Evolutionary conservation across 2,888 invertebrate species (phyloP).

Genomic region (Epinotia bilunana): DNA sequence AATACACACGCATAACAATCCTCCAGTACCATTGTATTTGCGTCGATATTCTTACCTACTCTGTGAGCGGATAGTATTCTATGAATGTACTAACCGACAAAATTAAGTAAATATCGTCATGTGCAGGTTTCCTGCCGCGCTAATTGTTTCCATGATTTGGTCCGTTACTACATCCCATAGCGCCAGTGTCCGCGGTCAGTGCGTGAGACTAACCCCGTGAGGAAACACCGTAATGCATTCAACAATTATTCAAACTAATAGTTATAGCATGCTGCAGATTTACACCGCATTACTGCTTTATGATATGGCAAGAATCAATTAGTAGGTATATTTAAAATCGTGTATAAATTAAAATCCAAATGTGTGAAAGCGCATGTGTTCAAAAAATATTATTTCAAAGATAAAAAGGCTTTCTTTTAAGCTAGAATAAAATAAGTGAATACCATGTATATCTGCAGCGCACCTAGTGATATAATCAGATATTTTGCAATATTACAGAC

Average conservation of each 20-base stretch:
- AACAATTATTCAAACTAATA: constrained; percentile 42
- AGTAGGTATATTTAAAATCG: constrained; percentile 1
- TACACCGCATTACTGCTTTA: background rate
- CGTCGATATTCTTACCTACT: constrained; percentile 18
- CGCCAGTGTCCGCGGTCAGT: constrained; percentile 27
- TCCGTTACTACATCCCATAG: background rate
- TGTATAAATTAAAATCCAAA: background rate
- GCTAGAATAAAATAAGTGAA: background rate
- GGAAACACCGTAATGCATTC: constrained; percentile 31
- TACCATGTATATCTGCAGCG: constrained; percentile 12
- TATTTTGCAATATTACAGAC: constrained; percentile 43
- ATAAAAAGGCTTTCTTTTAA: background rate
- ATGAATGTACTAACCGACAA: constrained; percentile 2
- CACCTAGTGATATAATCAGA: constrained; percentile 27
- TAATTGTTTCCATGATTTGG: background rate
- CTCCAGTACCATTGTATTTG: background rate
- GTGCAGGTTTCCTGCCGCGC: background rate
- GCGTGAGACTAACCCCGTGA: constrained; percentile 25
- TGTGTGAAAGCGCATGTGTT: background rate
- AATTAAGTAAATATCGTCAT: background rate
- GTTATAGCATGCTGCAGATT: constrained; percentile 30
- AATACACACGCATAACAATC: constrained; percentile 15
- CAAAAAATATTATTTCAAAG: background rate
- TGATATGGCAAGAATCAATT: background rate
- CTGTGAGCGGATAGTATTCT: constrained; percentile 28